These are phyloP conservation scores for Erythrolamprus reginae DNA, from an alignment of 2,113 vertebrate species.

Conservation along the genomic window DNA sequence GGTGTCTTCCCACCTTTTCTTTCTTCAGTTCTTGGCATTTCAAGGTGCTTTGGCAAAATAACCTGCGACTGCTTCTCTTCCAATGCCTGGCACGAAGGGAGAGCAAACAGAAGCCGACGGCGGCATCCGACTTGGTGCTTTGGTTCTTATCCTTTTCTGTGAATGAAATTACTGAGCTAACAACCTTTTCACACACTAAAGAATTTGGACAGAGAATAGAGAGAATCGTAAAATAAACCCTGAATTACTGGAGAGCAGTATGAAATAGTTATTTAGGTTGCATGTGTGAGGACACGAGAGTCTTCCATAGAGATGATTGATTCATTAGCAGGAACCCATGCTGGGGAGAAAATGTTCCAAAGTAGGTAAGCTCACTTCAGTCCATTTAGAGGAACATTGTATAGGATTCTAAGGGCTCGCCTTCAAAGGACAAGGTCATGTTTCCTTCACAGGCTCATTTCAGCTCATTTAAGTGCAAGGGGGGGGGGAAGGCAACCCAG, in stretches of 20 bases:
- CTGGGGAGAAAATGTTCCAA: background rate
- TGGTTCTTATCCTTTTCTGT: background rate
- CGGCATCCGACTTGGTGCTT: background rate
- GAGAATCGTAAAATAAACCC: background rate
- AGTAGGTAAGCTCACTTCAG: background rate
- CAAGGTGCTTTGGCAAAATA: background rate
- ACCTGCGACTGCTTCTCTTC: background rate
- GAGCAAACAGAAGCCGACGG: background rate
- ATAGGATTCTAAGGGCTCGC: background rate
- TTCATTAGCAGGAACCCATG: background rate
- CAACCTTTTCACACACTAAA: background rate
- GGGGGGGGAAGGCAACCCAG: background rate
- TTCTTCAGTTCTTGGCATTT: background rate
- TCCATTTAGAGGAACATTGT: background rate
- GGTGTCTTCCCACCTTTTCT: background rate
- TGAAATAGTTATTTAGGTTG: background rate
- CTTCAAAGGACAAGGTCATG: background rate
- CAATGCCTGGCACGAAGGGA: background rate
- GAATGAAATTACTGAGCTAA: conserved; percentile 2
- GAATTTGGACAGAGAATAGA: background rate
- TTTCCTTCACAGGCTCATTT: background rate
- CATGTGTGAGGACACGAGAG: background rate
- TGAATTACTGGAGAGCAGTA: background rate
- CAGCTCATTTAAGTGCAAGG: background rate
- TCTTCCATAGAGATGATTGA: background rate